These are phyloP conservation scores for Gambelia wislizenii DNA, from an alignment of 2,797 vertebrate species.

Conservation along the genomic window DNA sequence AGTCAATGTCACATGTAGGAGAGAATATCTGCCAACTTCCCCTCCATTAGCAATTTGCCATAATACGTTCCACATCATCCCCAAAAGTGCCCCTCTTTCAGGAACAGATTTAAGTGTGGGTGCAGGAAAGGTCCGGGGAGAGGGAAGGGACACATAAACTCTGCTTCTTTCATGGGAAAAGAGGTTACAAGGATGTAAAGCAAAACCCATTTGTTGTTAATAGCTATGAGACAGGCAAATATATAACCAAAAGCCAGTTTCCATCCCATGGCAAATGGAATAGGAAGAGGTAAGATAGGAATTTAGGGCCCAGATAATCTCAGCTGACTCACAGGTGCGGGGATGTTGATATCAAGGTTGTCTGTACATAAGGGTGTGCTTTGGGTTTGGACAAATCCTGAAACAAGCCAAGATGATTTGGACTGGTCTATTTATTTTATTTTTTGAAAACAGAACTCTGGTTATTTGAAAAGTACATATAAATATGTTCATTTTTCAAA, in stretches of 20 bases:
- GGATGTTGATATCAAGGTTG: neutral
- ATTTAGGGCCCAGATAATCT: neutral
- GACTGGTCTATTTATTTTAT: no score
- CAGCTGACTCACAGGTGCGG: neutral
- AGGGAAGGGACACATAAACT: neutral
- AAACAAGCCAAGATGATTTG: no score
- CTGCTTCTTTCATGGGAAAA: neutral
- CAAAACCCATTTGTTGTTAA: neutral
- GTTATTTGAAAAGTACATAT: no score
- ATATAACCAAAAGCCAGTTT: neutral
- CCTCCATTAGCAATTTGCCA: neutral
- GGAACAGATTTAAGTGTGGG: neutral
- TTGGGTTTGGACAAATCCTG: no score
- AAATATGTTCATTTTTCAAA: no score
- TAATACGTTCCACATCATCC: neutral
- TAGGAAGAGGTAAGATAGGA: neutral
- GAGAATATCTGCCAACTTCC: neutral
- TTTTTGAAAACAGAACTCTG: no score
- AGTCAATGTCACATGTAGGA: no score
- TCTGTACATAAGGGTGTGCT: no score
- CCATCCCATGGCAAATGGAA: neutral
- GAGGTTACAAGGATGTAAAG: neutral
- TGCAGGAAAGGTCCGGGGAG: neutral
- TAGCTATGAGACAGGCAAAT: neutral
- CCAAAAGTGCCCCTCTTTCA: neutral